These are phyloP conservation scores for Dryomyza anilis DNA, from an alignment of 2,888 invertebrate genomes.

Conservation along the genomic window DNA sequence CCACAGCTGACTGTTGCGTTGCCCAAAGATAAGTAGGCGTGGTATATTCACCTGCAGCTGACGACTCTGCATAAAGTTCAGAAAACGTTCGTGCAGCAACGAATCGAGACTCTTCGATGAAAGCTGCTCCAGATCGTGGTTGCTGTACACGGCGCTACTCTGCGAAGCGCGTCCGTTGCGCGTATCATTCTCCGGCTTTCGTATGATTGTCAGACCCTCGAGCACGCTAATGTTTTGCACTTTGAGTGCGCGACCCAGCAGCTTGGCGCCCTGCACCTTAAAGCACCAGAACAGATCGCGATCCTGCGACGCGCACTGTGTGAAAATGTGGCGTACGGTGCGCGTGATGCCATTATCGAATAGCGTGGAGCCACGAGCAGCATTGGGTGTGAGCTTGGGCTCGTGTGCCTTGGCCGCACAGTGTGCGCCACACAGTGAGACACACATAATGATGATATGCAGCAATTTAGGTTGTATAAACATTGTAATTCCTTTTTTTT, in stretches of 20 bases:
- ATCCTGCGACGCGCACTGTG: conserved; percentile 68
- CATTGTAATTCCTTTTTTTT: too few relatives aligned
- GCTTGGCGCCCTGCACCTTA: conserved; percentile 72
- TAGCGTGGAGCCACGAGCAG: conserved; percentile 37
- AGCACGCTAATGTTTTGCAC: conserved; percentile 68
- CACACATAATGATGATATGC: background rate
- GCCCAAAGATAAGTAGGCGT: conserved; percentile 62
- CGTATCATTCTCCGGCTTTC: conserved; percentile 58
- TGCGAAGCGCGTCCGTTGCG: conserved; percentile 51
- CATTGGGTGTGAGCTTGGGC: too few relatives aligned
- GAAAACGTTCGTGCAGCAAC: conserved; percentile 65
- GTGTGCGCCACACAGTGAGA: background rate
- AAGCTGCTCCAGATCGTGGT: conserved; percentile 67
- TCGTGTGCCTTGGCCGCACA: background rate
- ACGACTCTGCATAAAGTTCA: conserved; percentile 68
- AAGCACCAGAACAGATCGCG: conserved; percentile 71
- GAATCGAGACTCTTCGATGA: conserved; percentile 68
- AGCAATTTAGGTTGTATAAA: too few relatives aligned
- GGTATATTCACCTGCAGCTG: conserved; percentile 65
- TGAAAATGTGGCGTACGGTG: conserved; percentile 56
- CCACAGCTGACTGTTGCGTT: conserved; percentile 57
- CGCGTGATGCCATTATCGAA: conserved; percentile 51
- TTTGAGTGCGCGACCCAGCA: conserved; percentile 69
- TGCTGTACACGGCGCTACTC: conserved; percentile 61
- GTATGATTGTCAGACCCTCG: conserved; percentile 68